phyloP scores from a whole-genome alignment of 1,140 invertebrate species.

The Pararge aegeria region DNA sequence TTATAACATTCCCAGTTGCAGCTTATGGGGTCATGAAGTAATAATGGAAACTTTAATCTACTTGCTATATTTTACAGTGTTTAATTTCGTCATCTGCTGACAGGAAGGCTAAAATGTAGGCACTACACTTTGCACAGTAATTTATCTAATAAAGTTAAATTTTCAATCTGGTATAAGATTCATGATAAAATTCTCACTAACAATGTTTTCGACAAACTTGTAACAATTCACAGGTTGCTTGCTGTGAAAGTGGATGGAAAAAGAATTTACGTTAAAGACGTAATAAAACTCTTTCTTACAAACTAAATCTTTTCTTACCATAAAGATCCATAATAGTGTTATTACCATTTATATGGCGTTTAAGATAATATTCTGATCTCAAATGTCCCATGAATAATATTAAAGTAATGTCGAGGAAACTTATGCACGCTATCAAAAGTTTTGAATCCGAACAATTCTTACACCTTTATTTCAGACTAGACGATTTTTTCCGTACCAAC shows the following conservation, averaged over 20 bases:
- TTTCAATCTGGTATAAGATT: too few relatives aligned
- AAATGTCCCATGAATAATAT: conserved; percentile 38
- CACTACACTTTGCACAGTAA: too few relatives aligned
- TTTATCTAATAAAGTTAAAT: too few relatives aligned
- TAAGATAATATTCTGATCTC: conserved; percentile 12
- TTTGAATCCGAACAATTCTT: conserved; percentile 49
- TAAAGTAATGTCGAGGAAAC: conserved; percentile 40
- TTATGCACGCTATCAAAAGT: conserved; percentile 44
- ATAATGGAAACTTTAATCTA: too few relatives aligned
- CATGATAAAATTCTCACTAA: too few relatives aligned
- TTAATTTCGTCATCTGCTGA: too few relatives aligned
- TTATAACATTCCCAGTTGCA: too few relatives aligned
- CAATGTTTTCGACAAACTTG: too few relatives aligned
- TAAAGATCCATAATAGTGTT: conserved; percentile 2
- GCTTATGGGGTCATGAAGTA: too few relatives aligned
- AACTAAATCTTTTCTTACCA: background rate
- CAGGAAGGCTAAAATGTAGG: too few relatives aligned
- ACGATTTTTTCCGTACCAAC: conserved; percentile 54
- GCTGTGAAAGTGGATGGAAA: background rate
- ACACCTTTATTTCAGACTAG: conserved; percentile 64
- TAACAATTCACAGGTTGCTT: background rate
- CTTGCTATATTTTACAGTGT: too few relatives aligned
- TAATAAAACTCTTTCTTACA: background rate
- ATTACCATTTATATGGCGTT: conserved; percentile 4
- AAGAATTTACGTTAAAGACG: too few relatives aligned